phyloP scores from a whole-genome alignment of 2,888 invertebrate genomes.

The Agrochola lota region DNA sequence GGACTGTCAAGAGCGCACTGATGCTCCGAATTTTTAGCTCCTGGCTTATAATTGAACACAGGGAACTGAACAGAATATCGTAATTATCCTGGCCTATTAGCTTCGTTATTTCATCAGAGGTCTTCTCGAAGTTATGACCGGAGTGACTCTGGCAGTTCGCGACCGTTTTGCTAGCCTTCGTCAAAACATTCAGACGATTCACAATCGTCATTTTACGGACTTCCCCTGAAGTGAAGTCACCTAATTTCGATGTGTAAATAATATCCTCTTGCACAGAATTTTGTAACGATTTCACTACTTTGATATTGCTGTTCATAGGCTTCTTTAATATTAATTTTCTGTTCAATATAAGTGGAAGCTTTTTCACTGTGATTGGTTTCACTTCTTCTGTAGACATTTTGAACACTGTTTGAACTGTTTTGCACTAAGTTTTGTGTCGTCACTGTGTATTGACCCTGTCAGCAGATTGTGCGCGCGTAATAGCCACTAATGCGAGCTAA shows the following conservation, averaged over 20 bases:
- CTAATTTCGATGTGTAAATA: conserved; percentile 49
- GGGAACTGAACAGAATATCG: conserved; percentile 76
- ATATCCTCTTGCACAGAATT: conserved; percentile 54
- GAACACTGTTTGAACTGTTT: conserved; percentile 1
- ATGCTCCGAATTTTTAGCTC: conserved; percentile 81
- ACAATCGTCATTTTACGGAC: conserved; percentile 73
- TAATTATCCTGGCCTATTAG: conserved; percentile 83
- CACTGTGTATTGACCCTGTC: conserved; percentile 32
- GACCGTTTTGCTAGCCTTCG: conserved; percentile 74
- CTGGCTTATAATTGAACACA: conserved; percentile 80
- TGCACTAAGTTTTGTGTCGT: conserved; percentile 15
- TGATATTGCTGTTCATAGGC: conserved; percentile 36
- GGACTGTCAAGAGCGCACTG: conserved; percentile 74
- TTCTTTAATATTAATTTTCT: conserved; percentile 55
- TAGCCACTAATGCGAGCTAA: neutral
- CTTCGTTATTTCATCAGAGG: conserved; percentile 77
- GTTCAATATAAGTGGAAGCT: conserved; percentile 54
- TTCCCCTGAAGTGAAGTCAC: conserved; percentile 77
- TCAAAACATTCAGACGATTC: conserved; percentile 71
- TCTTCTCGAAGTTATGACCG: conserved; percentile 68
- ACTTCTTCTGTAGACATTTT: conserved; percentile 58
- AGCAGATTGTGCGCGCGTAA: neutral
- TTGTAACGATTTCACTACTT: conserved; percentile 43
- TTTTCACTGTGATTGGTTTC: conserved; percentile 53
- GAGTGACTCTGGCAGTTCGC: conserved; percentile 70